Evolutionary conservation across 2,797 vertebrate genomes (phyloP).

Genomic region (Melanotaenia pygmaea): DNA sequence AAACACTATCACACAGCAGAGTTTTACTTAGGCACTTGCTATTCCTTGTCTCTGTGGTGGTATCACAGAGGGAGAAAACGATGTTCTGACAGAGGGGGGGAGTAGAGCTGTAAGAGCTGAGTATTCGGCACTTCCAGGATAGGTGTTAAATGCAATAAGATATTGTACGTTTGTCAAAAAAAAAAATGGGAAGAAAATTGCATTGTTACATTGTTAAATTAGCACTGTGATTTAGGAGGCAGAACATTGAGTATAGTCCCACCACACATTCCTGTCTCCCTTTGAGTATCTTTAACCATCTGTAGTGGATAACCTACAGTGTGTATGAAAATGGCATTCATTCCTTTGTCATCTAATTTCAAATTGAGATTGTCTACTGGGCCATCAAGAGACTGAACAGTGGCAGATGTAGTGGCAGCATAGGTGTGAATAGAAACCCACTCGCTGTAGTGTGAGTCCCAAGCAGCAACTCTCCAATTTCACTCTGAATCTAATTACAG

Average conservation of each 20-base stretch:
- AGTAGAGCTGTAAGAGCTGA: slow-evolving; percentile 66
- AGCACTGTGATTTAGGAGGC: slow-evolving; percentile 74
- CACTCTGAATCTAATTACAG: slow-evolving; percentile 81
- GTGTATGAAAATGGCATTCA: slow-evolving; percentile 73
- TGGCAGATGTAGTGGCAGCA: slow-evolving; percentile 77
- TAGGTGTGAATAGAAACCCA: slow-evolving; percentile 77
- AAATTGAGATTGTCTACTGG: slow-evolving; percentile 79
- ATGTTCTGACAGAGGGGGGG: slow-evolving; percentile 68
- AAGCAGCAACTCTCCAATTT: slow-evolving; percentile 77
- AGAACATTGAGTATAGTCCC: slow-evolving; percentile 69
- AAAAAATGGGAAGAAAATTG: slow-evolving; percentile 63
- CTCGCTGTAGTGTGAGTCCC: slow-evolving; percentile 70
- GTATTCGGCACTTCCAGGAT: slow-evolving; percentile 78
- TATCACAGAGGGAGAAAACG: slow-evolving; percentile 75
- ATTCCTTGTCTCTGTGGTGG: slow-evolving; percentile 77
- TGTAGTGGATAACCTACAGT: slow-evolving; percentile 74
- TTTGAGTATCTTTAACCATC: slow-evolving; percentile 81
- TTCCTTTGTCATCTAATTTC: slow-evolving; percentile 79
- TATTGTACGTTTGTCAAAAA: slow-evolving; percentile 73
- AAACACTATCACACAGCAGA: slow-evolving; percentile 84
- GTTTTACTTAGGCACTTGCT: slow-evolving; percentile 77
- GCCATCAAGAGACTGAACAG: slow-evolving; percentile 76
- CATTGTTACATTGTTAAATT: slow-evolving; percentile 79
- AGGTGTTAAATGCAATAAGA: slow-evolving; percentile 84
- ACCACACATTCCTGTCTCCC: slow-evolving; percentile 73